A percentile compares a stretch with the other conserved stretches of the same genome.
phyloP scores from a whole-genome alignment of 2,797 vertebrate species.

The Graptemys geographica region DNA sequence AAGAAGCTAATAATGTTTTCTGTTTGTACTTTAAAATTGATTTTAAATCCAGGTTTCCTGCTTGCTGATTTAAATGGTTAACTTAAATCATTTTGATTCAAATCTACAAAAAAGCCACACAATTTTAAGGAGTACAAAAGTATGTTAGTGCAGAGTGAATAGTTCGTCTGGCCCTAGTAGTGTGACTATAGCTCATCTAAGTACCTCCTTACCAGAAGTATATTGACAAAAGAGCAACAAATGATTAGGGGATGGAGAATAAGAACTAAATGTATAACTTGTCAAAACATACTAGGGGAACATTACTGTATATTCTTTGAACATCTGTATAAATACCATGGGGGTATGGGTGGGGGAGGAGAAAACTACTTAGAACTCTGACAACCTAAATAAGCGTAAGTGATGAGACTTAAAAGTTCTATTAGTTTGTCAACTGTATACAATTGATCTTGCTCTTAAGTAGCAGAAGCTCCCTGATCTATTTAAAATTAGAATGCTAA shows the following conservation, averaged over 20 bases:
- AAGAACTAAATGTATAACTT: background rate
- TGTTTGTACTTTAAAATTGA: background rate
- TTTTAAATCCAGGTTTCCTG: background rate
- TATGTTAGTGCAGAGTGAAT: background rate
- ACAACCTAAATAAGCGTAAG: background rate
- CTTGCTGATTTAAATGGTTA: background rate
- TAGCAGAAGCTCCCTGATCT: background rate
- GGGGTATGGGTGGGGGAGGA: background rate
- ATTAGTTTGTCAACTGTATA: background rate
- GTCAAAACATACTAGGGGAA: background rate
- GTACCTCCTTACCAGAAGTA: background rate
- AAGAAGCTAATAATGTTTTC: no score
- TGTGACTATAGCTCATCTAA: background rate
- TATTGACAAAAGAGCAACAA: background rate
- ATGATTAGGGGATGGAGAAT: background rate
- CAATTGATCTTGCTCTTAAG: background rate
- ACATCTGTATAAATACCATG: background rate
- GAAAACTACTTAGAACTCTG: fast-evolving
- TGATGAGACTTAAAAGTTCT: background rate
- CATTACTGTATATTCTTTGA: background rate
- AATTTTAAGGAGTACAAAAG: background rate
- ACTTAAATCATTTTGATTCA: background rate
- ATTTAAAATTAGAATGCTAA: background rate
- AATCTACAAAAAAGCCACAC: background rate
- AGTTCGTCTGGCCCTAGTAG: background rate